Evolutionary conservation across 2,113 vertebrate species (phyloP), one percentile per base, ranked within the genome.

Genomic region (Otus sunia): DNA sequence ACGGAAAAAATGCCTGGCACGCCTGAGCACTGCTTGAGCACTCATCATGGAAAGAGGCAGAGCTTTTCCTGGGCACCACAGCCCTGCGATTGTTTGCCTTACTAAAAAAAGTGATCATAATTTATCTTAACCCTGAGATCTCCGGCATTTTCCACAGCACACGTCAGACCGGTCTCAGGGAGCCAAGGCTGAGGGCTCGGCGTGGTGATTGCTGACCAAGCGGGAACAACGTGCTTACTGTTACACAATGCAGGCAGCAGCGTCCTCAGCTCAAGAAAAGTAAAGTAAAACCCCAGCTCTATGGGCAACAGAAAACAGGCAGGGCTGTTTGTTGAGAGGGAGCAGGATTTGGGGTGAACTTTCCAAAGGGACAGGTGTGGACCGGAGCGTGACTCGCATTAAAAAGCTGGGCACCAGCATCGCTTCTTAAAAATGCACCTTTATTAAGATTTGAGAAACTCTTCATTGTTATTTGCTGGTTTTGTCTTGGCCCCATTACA

Each of bases 1-100:
- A 89, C 43, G 95, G 79, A 82, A 94, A 97, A 94, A 96, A 96
- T 96, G 92, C 66, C 82, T 90, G 95, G 94, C 91, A 95, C 0
- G 77, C 39, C 82, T 41, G 45, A 91, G 53, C 4, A 5, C 58
- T 86, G 86, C 88, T 80, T 52, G 39, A 80, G 58, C 69, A 64
- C 66, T 91, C 76, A 92, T 69, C 92, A 94, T 96, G 94, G 97
- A 97, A 94, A 91, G 86, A 91, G 60, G 53, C 73, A 92, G 83
- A 85, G 74, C 50, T 93, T 88, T 80, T 87, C 69, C 82, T 17
- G 71, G 91, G 91, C 93, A 95, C 69, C 3, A 1, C 34, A 89
- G 76, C 58, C 43, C 52, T 59, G 27, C 0, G 9, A 86, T 86
- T 85, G 63, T 93, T 97, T 97, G 74, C 62, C 73, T 95, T 92